Evolutionary conservation across 2,888 invertebrate species (phyloP).

Genomic region (Leucoptera coffeella): DNA sequence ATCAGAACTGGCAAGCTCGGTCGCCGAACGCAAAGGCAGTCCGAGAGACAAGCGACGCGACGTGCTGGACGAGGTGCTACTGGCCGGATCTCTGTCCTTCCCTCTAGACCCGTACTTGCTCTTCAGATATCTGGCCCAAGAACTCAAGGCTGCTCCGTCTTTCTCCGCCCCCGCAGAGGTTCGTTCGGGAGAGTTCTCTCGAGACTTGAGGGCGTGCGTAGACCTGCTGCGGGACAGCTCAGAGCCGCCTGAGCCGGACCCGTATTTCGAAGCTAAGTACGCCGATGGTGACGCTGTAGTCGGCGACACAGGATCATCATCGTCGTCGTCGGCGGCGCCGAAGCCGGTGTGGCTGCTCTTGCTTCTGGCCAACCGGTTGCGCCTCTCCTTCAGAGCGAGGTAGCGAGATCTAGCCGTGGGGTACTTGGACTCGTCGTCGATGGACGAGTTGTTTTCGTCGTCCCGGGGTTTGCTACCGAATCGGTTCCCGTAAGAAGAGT

Average conservation of each 20-base stretch:
- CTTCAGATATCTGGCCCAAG: slow-evolving; percentile 92
- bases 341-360: slow-evolving; percentile 84
- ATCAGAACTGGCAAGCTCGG: slow-evolving; percentile 75
- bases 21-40: slow-evolving; percentile 71
- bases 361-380: slow-evolving; percentile 82
- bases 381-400: slow-evolving; percentile 79
- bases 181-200: slow-evolving; percentile 78
- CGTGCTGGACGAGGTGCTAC: slow-evolving; percentile 47
- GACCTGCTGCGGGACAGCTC: slow-evolving; percentile 80
- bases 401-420: slow-evolving; percentile 73
- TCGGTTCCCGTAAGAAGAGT: slow-evolving; percentile 61
- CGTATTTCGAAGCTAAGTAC: slow-evolving; percentile 74
- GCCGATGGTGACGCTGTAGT: slow-evolving; percentile 78
- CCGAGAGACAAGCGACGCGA: slow-evolving; percentile 78
- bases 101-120: slow-evolving; percentile 86
- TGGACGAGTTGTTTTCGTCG: slow-evolving; percentile 53
- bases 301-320: slow-evolving; percentile 73
- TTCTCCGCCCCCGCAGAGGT: slow-evolving; percentile 57
- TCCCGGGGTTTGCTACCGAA: slow-evolving; percentile 73
- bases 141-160: slow-evolving; percentile 83
- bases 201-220: slow-evolving; percentile 77
- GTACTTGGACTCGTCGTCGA: slow-evolving; percentile 63
- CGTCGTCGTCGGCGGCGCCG: slow-evolving; percentile 68
- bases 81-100: slow-evolving; percentile 57
- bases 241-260: slow-evolving; percentile 57